A percentile compares a stretch with the other conserved stretches of the same genome.
These are phyloP conservation scores for Amphipoea oculea DNA, from an alignment of 2,888 invertebrate species.

Conservation along the genomic window DNA sequence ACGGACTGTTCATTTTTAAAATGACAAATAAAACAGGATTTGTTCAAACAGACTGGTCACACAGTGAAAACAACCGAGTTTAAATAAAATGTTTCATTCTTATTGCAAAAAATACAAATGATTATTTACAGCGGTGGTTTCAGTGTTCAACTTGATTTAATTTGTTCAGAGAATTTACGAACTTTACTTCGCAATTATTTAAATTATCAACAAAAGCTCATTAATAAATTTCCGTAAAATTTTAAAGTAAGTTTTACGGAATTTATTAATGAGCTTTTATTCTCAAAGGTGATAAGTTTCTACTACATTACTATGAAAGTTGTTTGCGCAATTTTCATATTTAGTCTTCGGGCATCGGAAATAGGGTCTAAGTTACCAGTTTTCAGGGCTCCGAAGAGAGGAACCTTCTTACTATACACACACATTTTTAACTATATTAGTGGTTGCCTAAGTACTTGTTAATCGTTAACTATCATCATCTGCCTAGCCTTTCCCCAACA, in stretches of 20 bases:
- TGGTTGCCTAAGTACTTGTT: too few species aligned
- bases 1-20: neutral
- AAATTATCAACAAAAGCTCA: neutral
- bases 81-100: neutral
- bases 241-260: neutral
- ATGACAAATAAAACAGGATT: neutral
- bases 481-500: neutral
- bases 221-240: too few species aligned
- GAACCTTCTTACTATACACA: neutral
- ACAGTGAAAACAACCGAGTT: neutral
- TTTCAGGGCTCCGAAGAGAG: neutral
- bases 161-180: conserved; percentile 4
- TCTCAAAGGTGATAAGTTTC: neutral
- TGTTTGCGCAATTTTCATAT: neutral
- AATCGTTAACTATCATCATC: neutral
- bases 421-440: neutral
- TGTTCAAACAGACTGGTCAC: neutral
- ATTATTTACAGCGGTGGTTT: conserved; percentile 11
- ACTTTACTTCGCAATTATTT: conserved; percentile 4
- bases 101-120: neutral
- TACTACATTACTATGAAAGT: neutral
- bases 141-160: neutral
- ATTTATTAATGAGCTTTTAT: neutral
- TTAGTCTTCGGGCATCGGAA: neutral
- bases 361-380: neutral